Evolutionary conservation across 64 coral and sea anemone species (phyloP).

Genomic region (Porites lutea): DNA sequence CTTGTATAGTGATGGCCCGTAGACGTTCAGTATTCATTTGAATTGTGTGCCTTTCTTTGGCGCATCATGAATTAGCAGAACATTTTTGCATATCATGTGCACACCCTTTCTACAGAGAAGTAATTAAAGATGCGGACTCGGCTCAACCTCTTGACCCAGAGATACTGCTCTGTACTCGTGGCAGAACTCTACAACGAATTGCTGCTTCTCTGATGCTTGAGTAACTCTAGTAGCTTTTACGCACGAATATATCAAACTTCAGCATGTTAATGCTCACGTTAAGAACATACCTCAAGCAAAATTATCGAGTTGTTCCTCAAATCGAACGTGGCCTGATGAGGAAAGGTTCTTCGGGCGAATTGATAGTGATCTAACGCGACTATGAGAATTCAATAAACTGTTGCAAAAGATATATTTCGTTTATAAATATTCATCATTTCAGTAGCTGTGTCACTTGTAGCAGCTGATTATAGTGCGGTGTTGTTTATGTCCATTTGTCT

Average conservation of each 20-base stretch:
- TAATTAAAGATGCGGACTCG: background rate
- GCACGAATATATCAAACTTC: background rate
- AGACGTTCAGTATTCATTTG: no score
- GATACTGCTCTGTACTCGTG: background rate
- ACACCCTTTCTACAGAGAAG: background rate
- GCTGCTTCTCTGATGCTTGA: conserved; percentile 4
- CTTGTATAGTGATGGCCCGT: no score
- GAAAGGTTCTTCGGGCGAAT: background rate
- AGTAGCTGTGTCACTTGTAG: background rate
- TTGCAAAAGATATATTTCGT: background rate
- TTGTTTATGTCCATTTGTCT: conserved; percentile 2
- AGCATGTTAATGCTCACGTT: background rate
- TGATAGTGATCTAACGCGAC: background rate
- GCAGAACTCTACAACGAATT: no score
- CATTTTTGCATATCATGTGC: background rate
- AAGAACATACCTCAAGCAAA: background rate
- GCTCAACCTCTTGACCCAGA: conserved; percentile 37
- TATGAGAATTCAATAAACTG: background rate
- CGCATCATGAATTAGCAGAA: background rate
- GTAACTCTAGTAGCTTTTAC: background rate
- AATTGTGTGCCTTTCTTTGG: background rate
- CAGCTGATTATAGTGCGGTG: background rate
- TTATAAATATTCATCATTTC: conserved; percentile 28
- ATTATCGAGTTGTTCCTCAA: background rate
- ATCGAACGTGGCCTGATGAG: background rate